Percentiles rank a stretch among this genome's conserved stretches.
These are phyloP conservation scores for Hipposideros armiger DNA, from an alignment of 2,113 vertebrate species.

Conservation along the genomic window DNA sequence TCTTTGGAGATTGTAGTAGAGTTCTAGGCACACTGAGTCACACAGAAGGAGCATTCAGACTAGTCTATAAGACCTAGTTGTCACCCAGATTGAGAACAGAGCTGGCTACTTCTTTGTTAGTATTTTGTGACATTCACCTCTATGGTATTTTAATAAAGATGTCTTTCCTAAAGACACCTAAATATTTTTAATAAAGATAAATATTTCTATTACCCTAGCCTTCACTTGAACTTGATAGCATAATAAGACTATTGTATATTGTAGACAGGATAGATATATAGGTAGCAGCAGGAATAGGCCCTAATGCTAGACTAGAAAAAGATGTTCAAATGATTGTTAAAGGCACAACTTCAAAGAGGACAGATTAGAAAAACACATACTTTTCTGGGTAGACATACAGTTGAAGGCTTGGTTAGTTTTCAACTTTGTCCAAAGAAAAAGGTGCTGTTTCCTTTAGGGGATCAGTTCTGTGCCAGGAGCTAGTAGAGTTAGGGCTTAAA, in stretches of 20 bases:
- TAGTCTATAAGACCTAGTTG: neutral
- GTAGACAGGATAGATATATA: neutral
- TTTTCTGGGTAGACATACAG: neutral
- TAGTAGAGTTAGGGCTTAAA: neutral
- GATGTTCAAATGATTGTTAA: slow-evolving; percentile 53
- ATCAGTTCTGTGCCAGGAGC: neutral
- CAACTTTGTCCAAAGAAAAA: neutral
- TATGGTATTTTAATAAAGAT: slow-evolving; percentile 38
- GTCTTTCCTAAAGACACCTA: neutral
- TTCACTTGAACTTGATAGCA: slow-evolving; percentile 33
- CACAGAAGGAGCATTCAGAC: neutral
- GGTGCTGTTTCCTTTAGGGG: neutral
- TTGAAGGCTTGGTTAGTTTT: slow-evolving; percentile 50
- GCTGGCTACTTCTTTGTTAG: neutral
- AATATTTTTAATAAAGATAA: slow-evolving; percentile 35
- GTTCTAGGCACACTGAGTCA: neutral
- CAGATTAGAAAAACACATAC: neutral
- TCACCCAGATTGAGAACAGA: neutral
- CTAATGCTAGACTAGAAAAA: neutral
- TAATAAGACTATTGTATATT: slow-evolving; percentile 21
- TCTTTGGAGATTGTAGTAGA: neutral
- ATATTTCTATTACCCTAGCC: neutral
- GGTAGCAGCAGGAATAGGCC: neutral
- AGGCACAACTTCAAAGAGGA: neutral
- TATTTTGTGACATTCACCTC: neutral